Base-by-base conservation (phyloP, 2,888 invertebrate genomes). In the Hyposoter didymator region DNA sequence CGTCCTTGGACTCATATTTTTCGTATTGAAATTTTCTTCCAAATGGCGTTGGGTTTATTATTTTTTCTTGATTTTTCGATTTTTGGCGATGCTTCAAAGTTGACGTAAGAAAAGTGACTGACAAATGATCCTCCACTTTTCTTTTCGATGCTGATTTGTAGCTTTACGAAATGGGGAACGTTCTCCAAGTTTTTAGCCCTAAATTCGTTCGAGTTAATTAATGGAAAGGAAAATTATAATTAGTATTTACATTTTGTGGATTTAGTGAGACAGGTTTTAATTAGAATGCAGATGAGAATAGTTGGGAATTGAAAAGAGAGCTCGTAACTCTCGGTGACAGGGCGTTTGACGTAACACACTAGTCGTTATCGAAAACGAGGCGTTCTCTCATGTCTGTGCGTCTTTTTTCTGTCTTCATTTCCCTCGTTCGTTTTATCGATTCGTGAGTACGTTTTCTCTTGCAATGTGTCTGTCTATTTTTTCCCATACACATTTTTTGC, bases 321-420 rank as follows among this genome's bases (percentile, higher is more conserved):
- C 35, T 59, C 70, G 79, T 75, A 73, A 73, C 84, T 75, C 67
- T 74, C 79, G 84, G 79, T 84, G 84, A 80, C 84, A 80, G 79
- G 79, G 79, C 79, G 79, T 84, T 84, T 75, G 72, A 79, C 55
- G 69, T 70, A 47, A 49, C 64, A 52, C 12, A 66, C 66, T 49
- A 62, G 45, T 75, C 75, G 70, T 84, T 84, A 84, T 84, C 84
- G 55, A 84, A 79, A 84, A 84, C 70, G 75, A 75, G 79, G 75
- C 79, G 84, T 72, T 69, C 47, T 59, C 64, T 35, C 66, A 47
- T 67, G 35, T 45, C 55, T 67, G 64, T 55, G 55, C 47, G 32
- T 73, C 52, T n/a, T 22, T 49, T 45, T 22, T 78, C 70, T 52
- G 4, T 72, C 10, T 69, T 52, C n/a, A 10, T 74, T 39, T 43